Evolutionary conservation across 2,888 invertebrate genomes (phyloP), one percentile per base, ranked within the genome.

Genomic region (Aporophyla lueneburgensis): DNA sequence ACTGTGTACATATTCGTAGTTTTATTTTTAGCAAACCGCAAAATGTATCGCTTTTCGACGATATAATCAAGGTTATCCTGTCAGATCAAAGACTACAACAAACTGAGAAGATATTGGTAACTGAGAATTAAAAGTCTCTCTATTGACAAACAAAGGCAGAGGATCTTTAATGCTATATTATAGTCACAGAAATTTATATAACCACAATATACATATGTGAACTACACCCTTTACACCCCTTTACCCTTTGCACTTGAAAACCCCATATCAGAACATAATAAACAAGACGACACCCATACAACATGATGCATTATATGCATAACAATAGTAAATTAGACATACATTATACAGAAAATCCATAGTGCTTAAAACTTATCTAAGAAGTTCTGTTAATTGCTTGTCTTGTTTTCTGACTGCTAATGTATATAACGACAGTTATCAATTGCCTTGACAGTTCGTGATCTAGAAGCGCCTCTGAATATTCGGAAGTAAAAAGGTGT

Each of bases 21-120:
- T 83, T 72, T 78, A 83, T 83, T 83, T 83, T 77, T 49, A 68
- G 70, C 12, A 2, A 43, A 53, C 10, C 33, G n/a, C n/a, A n/a
- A 53, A 59, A 58, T 74, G 4, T 56, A 66, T 21, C 21, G 46
- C 16, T 81, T 61, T 61, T 61, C 21, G 27, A 33, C 46, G 6
- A 33, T 33, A 49, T 33, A 76, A 53, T 59, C 21, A 54, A 66
- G 53, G 19, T 16, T 40, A 61, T 61, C 16, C 3, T n/a, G n/a
- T 12, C 21, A 16, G 14, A n/a, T 27, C 12, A 69, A 54, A 49
- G 14, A 9, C 16, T 24, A 21, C n/a, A 6, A 24, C 5, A 49
- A 66, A 40, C 24, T 24, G 19, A 19, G 21, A 9, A 16, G 7
- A 51, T 21, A 19, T 53, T 66, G 59, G 6, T 59, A 33, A 33